Conservation (phyloP, 2,113 vertebrate species). For the Accipiter virgatus region DNA sequence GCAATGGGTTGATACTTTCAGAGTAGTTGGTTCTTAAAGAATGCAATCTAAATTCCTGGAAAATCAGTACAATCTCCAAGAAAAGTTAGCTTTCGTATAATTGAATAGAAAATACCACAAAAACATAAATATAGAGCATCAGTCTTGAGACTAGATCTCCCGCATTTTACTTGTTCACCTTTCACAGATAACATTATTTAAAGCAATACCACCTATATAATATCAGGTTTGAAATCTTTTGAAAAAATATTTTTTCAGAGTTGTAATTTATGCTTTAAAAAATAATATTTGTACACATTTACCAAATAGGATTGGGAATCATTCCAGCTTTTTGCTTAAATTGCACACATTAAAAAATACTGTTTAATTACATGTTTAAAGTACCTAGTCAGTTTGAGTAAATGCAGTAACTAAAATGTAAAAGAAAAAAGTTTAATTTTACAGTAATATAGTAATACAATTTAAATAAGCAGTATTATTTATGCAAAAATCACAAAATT, state of each 20-base stretch:
- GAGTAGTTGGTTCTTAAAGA: neutral
- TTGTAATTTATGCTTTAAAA: neutral
- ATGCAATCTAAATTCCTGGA: neutral
- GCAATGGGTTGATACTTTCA: neutral
- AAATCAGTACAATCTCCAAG: neutral
- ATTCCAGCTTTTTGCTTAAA: neutral
- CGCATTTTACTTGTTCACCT: neutral
- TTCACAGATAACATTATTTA: neutral
- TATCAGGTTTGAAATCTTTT: neutral
- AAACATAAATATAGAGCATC: neutral
- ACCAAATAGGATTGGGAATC: neutral
- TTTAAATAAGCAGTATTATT: neutral
- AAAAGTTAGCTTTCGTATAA: neutral
- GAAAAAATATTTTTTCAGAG: neutral
- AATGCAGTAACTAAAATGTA: conserved; percentile 12
- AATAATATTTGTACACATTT: neutral
- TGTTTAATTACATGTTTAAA: conserved; percentile 1
- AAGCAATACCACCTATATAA: neutral
- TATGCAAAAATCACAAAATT: neutral
- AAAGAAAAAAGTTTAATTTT: neutral
- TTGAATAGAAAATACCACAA: neutral
- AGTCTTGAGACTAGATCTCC: neutral
- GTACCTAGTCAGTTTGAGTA: neutral
- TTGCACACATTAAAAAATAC: neutral
- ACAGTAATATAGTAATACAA: neutral